A percentile compares a stretch with the other conserved stretches of the same genome.
Conservation (phyloP, 2,113 vertebrate genomes). For the Muntiacus reevesi region DNA sequence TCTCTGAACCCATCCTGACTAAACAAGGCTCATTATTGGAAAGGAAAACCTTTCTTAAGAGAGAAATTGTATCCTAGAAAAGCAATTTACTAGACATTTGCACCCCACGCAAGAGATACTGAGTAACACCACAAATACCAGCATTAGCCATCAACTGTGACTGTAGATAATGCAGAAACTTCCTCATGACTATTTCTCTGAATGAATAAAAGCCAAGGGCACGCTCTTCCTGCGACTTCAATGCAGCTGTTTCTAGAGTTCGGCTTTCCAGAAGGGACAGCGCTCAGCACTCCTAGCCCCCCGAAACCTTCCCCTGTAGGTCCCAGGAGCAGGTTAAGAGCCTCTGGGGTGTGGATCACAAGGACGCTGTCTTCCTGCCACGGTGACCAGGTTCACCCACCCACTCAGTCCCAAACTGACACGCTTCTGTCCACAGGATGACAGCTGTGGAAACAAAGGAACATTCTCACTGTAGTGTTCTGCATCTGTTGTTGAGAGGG, state of each 20-base stretch:
- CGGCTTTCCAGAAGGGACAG: background rate
- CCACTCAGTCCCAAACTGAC: background rate
- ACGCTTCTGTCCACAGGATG: background rate
- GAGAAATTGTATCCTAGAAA: background rate
- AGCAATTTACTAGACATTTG: background rate
- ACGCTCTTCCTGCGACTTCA: background rate
- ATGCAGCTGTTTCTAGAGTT: background rate
- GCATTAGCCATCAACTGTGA: background rate
- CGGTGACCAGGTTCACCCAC: background rate
- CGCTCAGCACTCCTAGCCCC: background rate
- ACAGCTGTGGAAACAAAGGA: background rate
- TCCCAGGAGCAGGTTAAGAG: background rate
- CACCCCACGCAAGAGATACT: background rate
- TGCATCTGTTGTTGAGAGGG: background rate
- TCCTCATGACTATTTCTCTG: background rate
- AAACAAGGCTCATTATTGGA: background rate
- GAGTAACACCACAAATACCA: accelerated
- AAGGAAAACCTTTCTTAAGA: background rate
- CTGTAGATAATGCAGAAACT: background rate
- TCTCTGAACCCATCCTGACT: background rate
- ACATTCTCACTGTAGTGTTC: background rate
- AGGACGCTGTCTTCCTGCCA: background rate
- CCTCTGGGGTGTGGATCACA: background rate
- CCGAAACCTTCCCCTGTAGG: background rate
- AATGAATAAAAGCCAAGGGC: background rate